Conservation (phyloP, 2,797 vertebrate species). For the Dermochelys coriacea region DNA sequence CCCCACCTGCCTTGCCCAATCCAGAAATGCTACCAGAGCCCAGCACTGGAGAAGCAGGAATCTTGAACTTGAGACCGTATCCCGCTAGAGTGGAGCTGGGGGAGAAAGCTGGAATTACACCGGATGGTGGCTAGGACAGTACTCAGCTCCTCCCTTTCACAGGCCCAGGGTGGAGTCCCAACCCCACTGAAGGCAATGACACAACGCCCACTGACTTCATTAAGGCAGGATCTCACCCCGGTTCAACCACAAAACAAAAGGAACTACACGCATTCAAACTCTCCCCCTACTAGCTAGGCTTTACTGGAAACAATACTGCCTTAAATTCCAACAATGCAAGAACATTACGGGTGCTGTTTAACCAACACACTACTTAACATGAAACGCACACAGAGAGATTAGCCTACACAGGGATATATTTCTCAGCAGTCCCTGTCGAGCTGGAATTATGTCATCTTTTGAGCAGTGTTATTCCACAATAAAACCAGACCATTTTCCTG, state of each 20-base stretch:
- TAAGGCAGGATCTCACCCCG: background rate
- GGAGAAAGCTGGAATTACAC: too few relatives aligned
- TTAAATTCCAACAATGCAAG: background rate
- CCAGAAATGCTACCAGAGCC: background rate
- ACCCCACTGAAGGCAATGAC: background rate
- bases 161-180: background rate
- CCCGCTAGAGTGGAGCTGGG: too few relatives aligned
- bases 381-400: rapidly evolving
- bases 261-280: rapidly evolving
- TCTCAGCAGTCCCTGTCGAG: background rate
- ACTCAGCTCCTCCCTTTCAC: rapidly evolving
- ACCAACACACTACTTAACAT: too few relatives aligned
- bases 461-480: background rate
- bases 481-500: background rate
- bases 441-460: background rate
- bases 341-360: background rate
- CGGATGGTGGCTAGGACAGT: rapidly evolving
- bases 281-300: background rate
- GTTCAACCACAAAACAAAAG: background rate
- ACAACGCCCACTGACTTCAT: background rate
- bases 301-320: rapidly evolving
- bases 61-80: too few relatives aligned
- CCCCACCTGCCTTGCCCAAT: background rate
- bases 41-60: background rate
- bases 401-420: rapidly evolving